A percentile compares a stretch with the other conserved stretches of the same genome.
Evolutionary conservation across 2,888 invertebrate species (phyloP).

Genomic region (Chironomus tentans): DNA sequence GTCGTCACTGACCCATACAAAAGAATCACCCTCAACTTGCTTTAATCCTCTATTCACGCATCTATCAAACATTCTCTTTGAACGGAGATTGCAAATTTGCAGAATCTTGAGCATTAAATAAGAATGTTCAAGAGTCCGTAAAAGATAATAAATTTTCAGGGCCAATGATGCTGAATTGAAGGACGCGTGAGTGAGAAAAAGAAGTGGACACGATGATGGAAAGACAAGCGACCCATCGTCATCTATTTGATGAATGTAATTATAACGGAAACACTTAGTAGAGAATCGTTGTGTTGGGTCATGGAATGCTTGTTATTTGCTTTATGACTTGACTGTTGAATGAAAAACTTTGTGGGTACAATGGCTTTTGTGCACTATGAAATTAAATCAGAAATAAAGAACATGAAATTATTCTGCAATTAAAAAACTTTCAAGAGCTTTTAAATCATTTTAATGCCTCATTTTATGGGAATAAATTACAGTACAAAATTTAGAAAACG

Average conservation of each 20-base stretch:
- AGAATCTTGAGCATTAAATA: not conserved
- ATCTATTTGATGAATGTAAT: slow-evolving; percentile 2
- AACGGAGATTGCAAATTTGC: not conserved
- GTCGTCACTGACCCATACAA: no score
- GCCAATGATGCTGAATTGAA: not conserved
- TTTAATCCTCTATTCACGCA: not conserved
- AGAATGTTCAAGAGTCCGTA: not conserved
- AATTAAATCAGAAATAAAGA: no score
- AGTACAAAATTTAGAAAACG: no score
- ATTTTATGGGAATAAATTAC: no score
- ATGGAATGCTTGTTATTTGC: not conserved
- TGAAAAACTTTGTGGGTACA: not conserved
- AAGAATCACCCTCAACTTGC: no score
- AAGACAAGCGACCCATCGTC: not conserved
- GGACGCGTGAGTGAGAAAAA: no score
- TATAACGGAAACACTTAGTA: not conserved
- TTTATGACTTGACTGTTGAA: not conserved
- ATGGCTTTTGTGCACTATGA: no score
- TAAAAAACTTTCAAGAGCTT: not conserved
- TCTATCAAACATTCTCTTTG: not conserved
- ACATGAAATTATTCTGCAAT: not conserved
- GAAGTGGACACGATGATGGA: not conserved
- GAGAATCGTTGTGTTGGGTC: not conserved
- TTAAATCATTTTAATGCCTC: no score
- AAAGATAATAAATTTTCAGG: not conserved